Evolutionary conservation across 2,888 invertebrate species (phyloP), one percentile per base, ranked within the genome.

Genomic region (Drosophila ochracea): DNA sequence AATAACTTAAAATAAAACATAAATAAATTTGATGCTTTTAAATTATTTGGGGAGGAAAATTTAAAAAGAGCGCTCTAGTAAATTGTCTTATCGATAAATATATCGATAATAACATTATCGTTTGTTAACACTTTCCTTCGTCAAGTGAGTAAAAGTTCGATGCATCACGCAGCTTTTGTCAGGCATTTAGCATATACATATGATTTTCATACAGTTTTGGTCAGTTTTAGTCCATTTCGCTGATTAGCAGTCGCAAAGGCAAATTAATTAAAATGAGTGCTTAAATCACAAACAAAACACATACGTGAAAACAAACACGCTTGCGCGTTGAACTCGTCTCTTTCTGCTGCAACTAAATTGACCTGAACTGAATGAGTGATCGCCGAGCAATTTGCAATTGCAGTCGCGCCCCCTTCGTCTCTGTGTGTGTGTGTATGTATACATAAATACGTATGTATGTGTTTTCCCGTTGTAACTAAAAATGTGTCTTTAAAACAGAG

Each of bases 191-290:
- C 16, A 21, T 65, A 11, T 65, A 57, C 70, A 78, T 78, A 35
- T 74, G 70, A 52, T 61, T 35, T 28, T n/a, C 35, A 57, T 35
- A 64, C 77, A 54, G 28, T 78, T 68, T 47, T 52, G 75, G 67
- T 4, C n/a, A 70, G 54, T 61, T 78, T 75, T 78, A 78, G 76
- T 30, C 30, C 41, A 63, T 78, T 72, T 66, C 10, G 37, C 5
- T 75, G 72, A 66, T 65, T 71, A 57, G 68, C 52, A 57, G 72
- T 78, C 66, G 76, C 65, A 64, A 61, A 50, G 55, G 63, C 73
- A 73, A 68, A 79, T 73, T 76, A 78, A 66, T 80, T 77, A 84
- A 81, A 64, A 69, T 81, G 79, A 71, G 65, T 76, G 73, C 37
- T 77, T 84, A 73, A 73, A 73, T 54, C 68, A 55, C 60, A 65